A percentile compares a stretch with the other conserved stretches of the same genome.
These are phyloP conservation scores for Podarcis raffonei DNA, from an alignment of 2,113 vertebrate species.

Conservation along the genomic window DNA sequence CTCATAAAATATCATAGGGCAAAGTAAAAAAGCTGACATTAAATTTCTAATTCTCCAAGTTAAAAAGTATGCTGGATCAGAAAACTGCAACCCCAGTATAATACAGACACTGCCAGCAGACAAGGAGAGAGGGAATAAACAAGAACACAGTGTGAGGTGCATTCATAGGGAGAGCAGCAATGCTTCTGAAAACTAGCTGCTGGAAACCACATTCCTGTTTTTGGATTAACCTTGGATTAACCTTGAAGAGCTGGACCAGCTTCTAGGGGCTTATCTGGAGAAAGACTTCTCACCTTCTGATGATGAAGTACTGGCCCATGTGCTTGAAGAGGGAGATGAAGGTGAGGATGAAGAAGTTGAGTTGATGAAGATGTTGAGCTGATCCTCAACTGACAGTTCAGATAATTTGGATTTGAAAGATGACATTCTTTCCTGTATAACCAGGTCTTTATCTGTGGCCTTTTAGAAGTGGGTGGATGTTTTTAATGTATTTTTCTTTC, in stretches of 20 bases:
- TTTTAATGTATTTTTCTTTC: too few relatives aligned
- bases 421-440: too few relatives aligned
- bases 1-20: background rate
- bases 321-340: constrained; percentile 89
- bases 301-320: constrained; percentile 90
- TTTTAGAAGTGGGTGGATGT: too few relatives aligned
- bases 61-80: background rate
- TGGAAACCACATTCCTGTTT: too few relatives aligned
- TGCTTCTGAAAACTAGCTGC: too few relatives aligned
- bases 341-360: constrained; percentile 90
- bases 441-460: too few relatives aligned
- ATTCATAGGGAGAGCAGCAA: background rate
- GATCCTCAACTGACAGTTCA: constrained; percentile 70
- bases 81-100: background rate
- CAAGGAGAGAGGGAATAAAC: background rate
- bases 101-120: background rate
- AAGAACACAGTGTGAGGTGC: too few relatives aligned
- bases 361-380: constrained; percentile 89
- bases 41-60: background rate
- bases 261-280: constrained; percentile 89
- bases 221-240: constrained; percentile 60
- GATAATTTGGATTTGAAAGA: too few relatives aligned
- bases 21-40: background rate
- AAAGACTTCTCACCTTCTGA: constrained; percentile 93
- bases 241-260: constrained; percentile 86